These are phyloP conservation scores for Gastrophryne carolinensis DNA, from an alignment of 2,797 vertebrate genomes.

Conservation along the genomic window DNA sequence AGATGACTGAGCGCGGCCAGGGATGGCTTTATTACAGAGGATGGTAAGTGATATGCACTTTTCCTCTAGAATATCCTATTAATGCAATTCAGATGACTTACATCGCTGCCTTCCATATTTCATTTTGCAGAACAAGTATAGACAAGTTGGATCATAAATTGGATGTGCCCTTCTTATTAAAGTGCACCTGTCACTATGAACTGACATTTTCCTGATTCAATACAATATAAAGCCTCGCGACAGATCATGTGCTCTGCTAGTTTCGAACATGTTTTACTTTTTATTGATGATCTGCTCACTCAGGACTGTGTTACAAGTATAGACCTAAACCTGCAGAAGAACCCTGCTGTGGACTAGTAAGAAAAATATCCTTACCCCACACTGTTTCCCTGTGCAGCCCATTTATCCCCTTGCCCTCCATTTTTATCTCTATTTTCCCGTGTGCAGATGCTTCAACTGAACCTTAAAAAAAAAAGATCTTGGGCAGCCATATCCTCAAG, in stretches of 20 bases:
- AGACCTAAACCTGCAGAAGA: too few relatives aligned
- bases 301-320: too few relatives aligned
- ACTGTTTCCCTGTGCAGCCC: too few relatives aligned
- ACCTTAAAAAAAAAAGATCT: too few relatives aligned
- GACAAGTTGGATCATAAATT: constrained; percentile 8
- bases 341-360: too few relatives aligned
- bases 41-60: background rate
- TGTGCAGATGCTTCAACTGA: too few relatives aligned
- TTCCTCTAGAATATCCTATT: constrained; percentile 17
- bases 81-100: constrained; percentile 22
- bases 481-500: too few relatives aligned
- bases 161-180: constrained; percentile 21
- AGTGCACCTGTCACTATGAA: constrained; percentile 7
- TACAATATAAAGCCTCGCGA: background rate
- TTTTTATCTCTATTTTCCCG: too few relatives aligned
- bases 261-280: background rate
- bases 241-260: background rate
- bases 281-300: background rate
- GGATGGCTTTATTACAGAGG: background rate
- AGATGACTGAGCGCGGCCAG: background rate
- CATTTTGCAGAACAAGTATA: constrained; percentile 11
- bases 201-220: background rate
- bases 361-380: too few relatives aligned
- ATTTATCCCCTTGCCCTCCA: too few relatives aligned
- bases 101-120: background rate